Conservation (phyloP, 2,113 vertebrate genomes). For the Danio rerio region DNA sequence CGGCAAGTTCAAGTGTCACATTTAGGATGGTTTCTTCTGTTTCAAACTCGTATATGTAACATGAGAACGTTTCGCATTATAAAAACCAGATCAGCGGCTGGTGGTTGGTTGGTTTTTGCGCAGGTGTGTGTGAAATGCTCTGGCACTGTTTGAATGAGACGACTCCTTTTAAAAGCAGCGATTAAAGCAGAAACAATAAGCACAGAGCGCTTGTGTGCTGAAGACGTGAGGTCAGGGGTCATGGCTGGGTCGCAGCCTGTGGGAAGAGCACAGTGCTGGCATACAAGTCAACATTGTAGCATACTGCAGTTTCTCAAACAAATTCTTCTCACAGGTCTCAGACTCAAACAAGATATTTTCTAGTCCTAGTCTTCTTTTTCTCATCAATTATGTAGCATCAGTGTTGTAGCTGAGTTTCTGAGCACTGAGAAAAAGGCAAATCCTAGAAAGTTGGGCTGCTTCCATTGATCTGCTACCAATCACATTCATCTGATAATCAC, state of each 20-base stretch:
- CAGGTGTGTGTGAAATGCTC: conserved; percentile 28
- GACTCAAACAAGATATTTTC: neutral
- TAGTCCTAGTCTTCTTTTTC: neutral
- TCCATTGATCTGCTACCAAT: too few relatives aligned
- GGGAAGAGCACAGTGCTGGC: conserved; percentile 62
- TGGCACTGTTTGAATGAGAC: conserved; percentile 33
- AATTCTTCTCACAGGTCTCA: neutral
- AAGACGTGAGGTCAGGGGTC: conserved; percentile 71
- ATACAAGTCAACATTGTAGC: conserved; percentile 33
- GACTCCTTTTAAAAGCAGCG: conserved; percentile 33
- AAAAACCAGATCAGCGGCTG: conserved; percentile 51
- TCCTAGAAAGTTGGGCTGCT: neutral
- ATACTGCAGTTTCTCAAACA: neutral
- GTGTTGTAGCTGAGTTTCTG: conserved; percentile 13
- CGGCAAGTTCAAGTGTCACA: conserved; percentile 76
- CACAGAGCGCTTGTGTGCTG: conserved; percentile 36
- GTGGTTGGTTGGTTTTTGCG: conserved; percentile 24
- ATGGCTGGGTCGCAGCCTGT: conserved; percentile 68
- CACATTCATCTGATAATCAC: too few relatives aligned
- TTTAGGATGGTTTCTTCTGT: conserved; percentile 70
- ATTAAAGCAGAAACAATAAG: conserved; percentile 7
- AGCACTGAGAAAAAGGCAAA: neutral
- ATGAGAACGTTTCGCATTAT: conserved; percentile 60
- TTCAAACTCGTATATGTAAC: conserved; percentile 58
- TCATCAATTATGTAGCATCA: neutral